Evolutionary conservation across 2,797 vertebrate genomes (phyloP).

Genomic region (Orestias chungarensis): DNA sequence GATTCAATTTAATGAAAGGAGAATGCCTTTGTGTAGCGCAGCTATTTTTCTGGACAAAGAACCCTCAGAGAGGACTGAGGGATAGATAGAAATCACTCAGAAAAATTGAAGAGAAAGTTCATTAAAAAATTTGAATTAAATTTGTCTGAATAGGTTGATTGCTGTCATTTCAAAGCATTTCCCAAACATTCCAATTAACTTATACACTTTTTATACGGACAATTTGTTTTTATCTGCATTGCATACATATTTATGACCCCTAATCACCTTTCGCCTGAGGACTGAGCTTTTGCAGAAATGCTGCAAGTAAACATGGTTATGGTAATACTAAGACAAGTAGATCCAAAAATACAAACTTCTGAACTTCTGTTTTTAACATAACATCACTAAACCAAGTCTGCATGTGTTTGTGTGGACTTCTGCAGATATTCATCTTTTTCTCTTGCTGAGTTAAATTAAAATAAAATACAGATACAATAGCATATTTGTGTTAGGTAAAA

Average conservation of each 20-base stretch:
- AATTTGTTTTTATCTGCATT: not conserved
- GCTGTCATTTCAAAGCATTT: no score
- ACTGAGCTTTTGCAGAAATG: not conserved
- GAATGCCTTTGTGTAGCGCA: conserved; percentile 18
- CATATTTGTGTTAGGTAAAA: not conserved
- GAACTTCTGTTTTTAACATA: conserved; percentile 1
- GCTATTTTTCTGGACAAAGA: conserved; percentile 13
- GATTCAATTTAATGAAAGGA: conserved; percentile 18
- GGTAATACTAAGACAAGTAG: not conserved
- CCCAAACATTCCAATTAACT: not conserved
- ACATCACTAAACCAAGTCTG: not conserved
- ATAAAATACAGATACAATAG: not conserved
- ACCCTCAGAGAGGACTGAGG: not conserved
- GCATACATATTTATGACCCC: not conserved
- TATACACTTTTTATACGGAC: not conserved
- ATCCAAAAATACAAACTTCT: not conserved
- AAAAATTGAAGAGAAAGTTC: not conserved
- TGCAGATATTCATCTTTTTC: not conserved
- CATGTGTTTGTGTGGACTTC: not conserved
- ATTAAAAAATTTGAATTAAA: not conserved
- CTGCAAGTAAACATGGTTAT: not conserved
- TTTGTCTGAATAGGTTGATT: not conserved
- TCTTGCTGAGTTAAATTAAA: not conserved
- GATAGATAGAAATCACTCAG: not conserved
- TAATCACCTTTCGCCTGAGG: no score